phyloP scores from a whole-genome alignment of 2,888 invertebrate genomes.

The Kuschelorhynchus macadamiae region DNA sequence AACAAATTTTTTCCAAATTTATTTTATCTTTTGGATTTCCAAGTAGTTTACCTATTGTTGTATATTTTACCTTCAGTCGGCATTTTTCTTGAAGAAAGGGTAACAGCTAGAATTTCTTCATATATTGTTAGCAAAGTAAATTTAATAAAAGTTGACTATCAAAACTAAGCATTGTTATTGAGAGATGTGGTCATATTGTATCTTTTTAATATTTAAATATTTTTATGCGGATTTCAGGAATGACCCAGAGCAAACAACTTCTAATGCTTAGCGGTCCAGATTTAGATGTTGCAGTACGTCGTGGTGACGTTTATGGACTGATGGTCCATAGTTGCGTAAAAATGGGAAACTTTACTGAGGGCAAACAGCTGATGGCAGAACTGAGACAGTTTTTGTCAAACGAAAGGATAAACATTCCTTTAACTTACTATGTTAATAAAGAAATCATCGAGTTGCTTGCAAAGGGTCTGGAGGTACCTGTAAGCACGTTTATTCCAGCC shows the following conservation, averaged over 20 bases:
- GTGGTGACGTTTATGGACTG: constrained; percentile 67
- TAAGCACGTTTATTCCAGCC: constrained; percentile 47
- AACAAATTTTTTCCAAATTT: too few species aligned
- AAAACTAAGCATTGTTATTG: too few species aligned
- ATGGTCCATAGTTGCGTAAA: constrained; percentile 67
- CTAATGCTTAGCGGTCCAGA: constrained; percentile 63
- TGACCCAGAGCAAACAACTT: constrained; percentile 66
- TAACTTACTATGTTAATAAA: constrained; percentile 67
- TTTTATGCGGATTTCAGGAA: constrained; percentile 54
- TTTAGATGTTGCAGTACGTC: constrained; percentile 64
- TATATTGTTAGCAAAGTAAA: too few species aligned
- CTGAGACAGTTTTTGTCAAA: constrained; percentile 62
- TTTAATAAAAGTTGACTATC: too few species aligned
- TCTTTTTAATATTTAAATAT: too few species aligned
- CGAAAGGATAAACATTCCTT: constrained; percentile 60
- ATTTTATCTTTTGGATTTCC: too few species aligned
- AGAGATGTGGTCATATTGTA: too few species aligned
- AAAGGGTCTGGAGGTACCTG: constrained; percentile 64
- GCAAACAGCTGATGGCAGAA: constrained; percentile 64
- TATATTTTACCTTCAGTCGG: too few species aligned
- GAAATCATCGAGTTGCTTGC: constrained; percentile 65
- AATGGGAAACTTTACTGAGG: constrained; percentile 63
- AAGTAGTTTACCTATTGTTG: too few species aligned
- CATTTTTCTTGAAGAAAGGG: too few species aligned
- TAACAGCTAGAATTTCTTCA: too few species aligned